A percentile compares a stretch with the other conserved stretches of the same genome.
Evolutionary conservation across 2,888 invertebrate genomes (phyloP).

Genomic region (Dorcus hopei): DNA sequence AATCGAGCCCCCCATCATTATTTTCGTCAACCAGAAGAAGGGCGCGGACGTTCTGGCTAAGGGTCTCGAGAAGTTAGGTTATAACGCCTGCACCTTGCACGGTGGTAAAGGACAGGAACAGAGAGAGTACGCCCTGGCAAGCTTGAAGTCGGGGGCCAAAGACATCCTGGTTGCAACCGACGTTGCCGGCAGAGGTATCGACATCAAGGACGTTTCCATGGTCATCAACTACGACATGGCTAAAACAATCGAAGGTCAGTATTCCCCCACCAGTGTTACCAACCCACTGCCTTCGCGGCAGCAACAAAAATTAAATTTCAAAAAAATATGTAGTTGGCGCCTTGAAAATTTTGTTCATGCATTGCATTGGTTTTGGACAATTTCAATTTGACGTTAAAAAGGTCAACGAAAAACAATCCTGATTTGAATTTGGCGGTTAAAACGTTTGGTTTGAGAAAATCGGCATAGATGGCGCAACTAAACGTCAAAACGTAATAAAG

Average conservation of each 20-base stretch:
- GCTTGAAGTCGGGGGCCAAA: conserved; percentile 92
- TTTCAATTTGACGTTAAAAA: too few species aligned
- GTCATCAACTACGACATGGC: conserved; percentile 99
- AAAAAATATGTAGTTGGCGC: too few species aligned
- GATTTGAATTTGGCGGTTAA: too few species aligned
- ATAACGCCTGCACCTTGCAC: conserved; percentile 95
- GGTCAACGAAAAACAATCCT: too few species aligned
- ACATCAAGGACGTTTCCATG: conserved; percentile 98
- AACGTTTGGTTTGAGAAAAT: too few species aligned
- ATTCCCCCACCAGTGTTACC: not conserved
- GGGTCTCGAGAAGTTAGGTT: conserved; percentile 93
- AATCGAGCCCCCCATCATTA: conserved; percentile 96
- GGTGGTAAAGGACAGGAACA: conserved; percentile 99
- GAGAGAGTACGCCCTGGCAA: conserved; percentile 95
- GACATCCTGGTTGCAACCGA: conserved; percentile 99
- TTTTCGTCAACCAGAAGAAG: conserved; percentile 99
- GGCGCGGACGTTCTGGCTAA: conserved; percentile 97
- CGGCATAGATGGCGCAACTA: too few species aligned
- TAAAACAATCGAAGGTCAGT: conserved; percentile 86
- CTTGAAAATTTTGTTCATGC: too few species aligned
- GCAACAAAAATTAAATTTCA: too few species aligned
- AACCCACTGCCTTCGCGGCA: too few species aligned
- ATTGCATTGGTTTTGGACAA: too few species aligned
- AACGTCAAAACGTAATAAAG: too few species aligned
- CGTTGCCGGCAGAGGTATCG: conserved; percentile 99